Percentiles rank a stretch among this genome's conserved stretches.
These are phyloP conservation scores for Craseonycteris thonglongyai DNA, from an alignment of 2,113 vertebrate species.

Conservation along the genomic window DNA sequence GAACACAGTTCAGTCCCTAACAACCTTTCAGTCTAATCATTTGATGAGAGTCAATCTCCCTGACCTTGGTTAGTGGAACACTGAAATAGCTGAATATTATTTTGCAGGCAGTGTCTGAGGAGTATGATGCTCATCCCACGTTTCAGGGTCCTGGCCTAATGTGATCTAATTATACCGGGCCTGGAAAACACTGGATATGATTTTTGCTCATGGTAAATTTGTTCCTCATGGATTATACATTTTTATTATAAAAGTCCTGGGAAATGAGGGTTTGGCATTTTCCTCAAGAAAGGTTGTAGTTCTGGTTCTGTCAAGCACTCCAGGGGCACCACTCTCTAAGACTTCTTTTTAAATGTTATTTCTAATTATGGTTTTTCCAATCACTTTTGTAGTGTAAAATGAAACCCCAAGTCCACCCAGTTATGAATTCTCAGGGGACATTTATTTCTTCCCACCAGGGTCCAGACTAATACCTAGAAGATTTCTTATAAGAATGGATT, in stretches of 20 bases:
- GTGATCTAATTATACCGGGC: background rate
- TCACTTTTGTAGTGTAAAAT: background rate
- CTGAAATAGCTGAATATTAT: background rate
- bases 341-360: background rate
- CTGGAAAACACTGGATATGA: background rate
- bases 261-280: background rate
- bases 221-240: background rate
- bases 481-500: background rate
- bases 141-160: background rate
- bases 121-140: background rate
- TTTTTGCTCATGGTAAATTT: background rate
- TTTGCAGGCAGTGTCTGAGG: background rate
- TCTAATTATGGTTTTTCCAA: background rate
- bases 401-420: background rate
- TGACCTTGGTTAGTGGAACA: background rate
- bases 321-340: background rate
- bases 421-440: background rate
- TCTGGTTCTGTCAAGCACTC: background rate
- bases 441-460: background rate
- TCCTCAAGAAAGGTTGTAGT: background rate
- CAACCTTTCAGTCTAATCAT: background rate
- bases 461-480: background rate
- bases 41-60: background rate
- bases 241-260: background rate
- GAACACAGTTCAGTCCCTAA: background rate